These are phyloP conservation scores for Tricholauxania praeusta DNA, from an alignment of 2,888 invertebrate species.

Conservation along the genomic window DNA sequence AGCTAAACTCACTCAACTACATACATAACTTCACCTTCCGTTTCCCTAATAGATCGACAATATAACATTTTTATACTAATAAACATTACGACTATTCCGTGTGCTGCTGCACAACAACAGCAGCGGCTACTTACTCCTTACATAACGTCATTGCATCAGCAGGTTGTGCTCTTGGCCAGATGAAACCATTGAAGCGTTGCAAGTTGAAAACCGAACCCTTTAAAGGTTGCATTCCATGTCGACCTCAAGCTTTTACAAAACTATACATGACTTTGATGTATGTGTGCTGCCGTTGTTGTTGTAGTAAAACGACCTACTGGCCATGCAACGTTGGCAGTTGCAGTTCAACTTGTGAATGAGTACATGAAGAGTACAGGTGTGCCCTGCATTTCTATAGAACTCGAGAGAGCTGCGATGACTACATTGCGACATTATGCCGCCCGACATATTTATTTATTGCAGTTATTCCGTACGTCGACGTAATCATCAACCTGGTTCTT, in stretches of 20 bases:
- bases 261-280: constrained; percentile 23
- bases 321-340: neutral
- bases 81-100: too few relatives aligned
- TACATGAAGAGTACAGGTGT: neutral
- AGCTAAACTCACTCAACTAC: too few relatives aligned
- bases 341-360: too few relatives aligned
- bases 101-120: too few relatives aligned
- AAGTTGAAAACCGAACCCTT: neutral
- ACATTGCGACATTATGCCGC: neutral
- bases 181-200: neutral
- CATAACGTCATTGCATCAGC: too few relatives aligned
- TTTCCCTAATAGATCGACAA: too few relatives aligned
- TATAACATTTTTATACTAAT: too few relatives aligned
- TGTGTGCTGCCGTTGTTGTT: neutral
- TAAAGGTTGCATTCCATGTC: neutral
- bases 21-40: too few relatives aligned
- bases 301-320: constrained; percentile 5
- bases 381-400: neutral
- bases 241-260: constrained; percentile 9
- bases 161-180: too few relatives aligned
- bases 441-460: too few relatives aligned
- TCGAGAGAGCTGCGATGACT: neutral
- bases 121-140: too few relatives aligned
- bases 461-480: neutral
- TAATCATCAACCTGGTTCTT: constrained; percentile 6